Evolutionary conservation across 2,113 vertebrate species (phyloP).

Genomic region (Arothron firmamentum): DNA sequence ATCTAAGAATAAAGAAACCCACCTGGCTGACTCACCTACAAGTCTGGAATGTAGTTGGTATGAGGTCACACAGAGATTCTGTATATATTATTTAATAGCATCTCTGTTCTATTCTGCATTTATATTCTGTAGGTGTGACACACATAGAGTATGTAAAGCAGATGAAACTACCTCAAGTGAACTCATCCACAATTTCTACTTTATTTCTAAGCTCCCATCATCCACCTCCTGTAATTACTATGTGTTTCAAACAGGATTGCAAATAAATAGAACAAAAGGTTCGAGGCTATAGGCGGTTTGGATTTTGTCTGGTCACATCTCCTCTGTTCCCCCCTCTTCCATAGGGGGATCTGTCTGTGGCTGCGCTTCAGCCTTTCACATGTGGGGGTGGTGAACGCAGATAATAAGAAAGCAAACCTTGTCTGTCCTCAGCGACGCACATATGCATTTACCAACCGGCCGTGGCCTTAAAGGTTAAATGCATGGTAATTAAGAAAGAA

Average conservation of each 20-base stretch:
- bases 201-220: not conserved
- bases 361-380: constrained; percentile 19
- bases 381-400: constrained; percentile 37
- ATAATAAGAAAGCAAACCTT: constrained; percentile 28
- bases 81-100: not conserved
- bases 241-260: not conserved
- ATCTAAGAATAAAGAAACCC: too few species aligned
- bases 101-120: not conserved
- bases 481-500: constrained; percentile 44
- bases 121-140: too few species aligned
- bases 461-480: constrained; percentile 35
- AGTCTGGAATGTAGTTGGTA: too few species aligned
- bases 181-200: not conserved
- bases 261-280: not conserved
- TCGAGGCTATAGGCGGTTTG: not conserved
- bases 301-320: not conserved
- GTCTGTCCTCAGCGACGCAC: constrained; percentile 34
- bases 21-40: too few species aligned
- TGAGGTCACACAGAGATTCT: too few species aligned
- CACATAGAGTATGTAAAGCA: too few species aligned
- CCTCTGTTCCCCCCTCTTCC: constrained; percentile 8
- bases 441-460: constrained; percentile 37
- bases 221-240: not conserved
- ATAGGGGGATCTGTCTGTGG: constrained; percentile 27
- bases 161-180: too few species aligned